phyloP scores from a whole-genome alignment of 2,113 vertebrate species.

The Macquaria ambigua region DNA sequence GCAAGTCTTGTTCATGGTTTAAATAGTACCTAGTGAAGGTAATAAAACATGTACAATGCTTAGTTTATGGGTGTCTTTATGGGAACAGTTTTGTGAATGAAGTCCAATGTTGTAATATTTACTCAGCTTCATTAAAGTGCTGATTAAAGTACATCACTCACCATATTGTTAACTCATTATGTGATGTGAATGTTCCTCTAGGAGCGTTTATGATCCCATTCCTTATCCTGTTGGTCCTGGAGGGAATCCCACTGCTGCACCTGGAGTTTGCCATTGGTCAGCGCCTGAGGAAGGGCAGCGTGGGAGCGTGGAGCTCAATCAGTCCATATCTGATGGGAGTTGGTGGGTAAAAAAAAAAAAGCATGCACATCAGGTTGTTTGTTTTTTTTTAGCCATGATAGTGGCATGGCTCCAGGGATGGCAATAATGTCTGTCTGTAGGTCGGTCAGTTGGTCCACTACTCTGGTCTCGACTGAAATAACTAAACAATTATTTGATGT shows the following conservation, averaged over 20 bases:
- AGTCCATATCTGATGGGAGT: constrained; percentile 91
- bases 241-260: constrained; percentile 93
- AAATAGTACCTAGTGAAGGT: too few species aligned
- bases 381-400: neutral
- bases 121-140: constrained; percentile 7
- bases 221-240: constrained; percentile 94
- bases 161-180: neutral
- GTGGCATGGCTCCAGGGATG: neutral
- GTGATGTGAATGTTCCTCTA: constrained; percentile 65
- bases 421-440: too few species aligned
- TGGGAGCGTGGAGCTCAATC: constrained; percentile 93
- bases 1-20: neutral
- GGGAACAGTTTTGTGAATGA: constrained; percentile 5
- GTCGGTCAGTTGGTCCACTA: neutral
- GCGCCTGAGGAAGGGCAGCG: constrained; percentile 90
- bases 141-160: constrained; percentile 4
- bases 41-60: constrained; percentile 18
- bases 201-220: constrained; percentile 99
- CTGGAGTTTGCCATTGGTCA: constrained; percentile 98
- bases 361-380: neutral
- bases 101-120: neutral
- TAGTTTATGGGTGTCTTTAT: constrained; percentile 28
- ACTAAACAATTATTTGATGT: neutral
- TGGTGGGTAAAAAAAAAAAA: constrained; percentile 83
- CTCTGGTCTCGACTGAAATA: neutral